A percentile compares a stretch with the other conserved stretches of the same genome.
These are phyloP conservation scores for Zophobas atratus DNA, from an alignment of 1,140 invertebrate genomes.

Conservation along the genomic window DNA sequence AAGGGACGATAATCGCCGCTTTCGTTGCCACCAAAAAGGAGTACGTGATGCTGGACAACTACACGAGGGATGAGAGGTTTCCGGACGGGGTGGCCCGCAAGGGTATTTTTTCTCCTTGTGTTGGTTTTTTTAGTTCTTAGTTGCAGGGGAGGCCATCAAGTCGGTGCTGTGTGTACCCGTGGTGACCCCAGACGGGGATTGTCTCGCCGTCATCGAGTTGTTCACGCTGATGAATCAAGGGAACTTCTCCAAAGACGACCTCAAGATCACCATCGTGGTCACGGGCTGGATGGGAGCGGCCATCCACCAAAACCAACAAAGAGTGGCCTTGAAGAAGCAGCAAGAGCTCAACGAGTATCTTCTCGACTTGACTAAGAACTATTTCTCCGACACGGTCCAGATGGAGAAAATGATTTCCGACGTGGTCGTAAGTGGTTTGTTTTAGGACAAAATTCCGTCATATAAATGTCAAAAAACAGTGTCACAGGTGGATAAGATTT, in stretches of 20 bases:
- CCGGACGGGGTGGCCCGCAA: constrained; percentile 67
- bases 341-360: constrained; percentile 70
- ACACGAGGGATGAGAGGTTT: constrained; percentile 69
- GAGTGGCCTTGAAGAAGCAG: constrained; percentile 69
- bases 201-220: constrained; percentile 72
- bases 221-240: constrained; percentile 67
- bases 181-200: constrained; percentile 70
- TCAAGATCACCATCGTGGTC: constrained; percentile 67
- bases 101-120: not conserved
- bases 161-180: constrained; percentile 72
- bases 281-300: constrained; percentile 73
- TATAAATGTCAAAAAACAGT: no score
- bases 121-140: not conserved
- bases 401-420: constrained; percentile 72
- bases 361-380: constrained; percentile 69
- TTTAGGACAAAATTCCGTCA: not conserved
- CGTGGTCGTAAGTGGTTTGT: constrained; percentile 67
- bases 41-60: constrained; percentile 70
- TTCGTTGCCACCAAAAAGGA: constrained; percentile 72
- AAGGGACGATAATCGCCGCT: constrained; percentile 70
- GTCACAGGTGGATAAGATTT: no score
- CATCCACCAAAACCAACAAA: constrained; percentile 70
- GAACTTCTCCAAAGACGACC: constrained; percentile 61
- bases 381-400: constrained; percentile 70
- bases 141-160: constrained; percentile 66